phyloP scores from a whole-genome alignment of 2,797 vertebrate species.

The Mormyrus proboscirostris region DNA sequence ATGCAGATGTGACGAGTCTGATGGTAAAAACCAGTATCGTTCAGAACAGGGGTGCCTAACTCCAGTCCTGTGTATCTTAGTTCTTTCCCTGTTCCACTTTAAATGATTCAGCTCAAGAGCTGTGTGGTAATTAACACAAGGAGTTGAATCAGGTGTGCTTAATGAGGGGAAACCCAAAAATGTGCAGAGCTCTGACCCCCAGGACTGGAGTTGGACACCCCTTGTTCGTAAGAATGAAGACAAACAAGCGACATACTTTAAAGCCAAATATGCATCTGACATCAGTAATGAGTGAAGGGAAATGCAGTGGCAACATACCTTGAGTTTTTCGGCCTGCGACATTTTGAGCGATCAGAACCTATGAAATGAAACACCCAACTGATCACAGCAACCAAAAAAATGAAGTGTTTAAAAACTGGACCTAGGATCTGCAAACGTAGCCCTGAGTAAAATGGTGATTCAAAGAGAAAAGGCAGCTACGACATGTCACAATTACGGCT shows the following conservation, averaged over 20 bases:
- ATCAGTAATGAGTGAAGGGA: background rate
- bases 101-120: no score
- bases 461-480: background rate
- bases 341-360: slow-evolving; percentile 41
- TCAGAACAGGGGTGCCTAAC: background rate
- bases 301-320: slow-evolving; percentile 48
- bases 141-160: no score
- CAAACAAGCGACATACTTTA: background rate
- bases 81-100: no score
- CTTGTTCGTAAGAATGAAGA: background rate
- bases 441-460: background rate
- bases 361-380: background rate
- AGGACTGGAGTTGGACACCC: no score
- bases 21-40: background rate
- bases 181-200: no score
- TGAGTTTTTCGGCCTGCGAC: slow-evolving; percentile 72
- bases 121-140: no score
- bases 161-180: no score
- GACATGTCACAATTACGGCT: background rate
- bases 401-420: background rate
- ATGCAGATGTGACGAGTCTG: background rate
- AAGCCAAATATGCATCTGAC: background rate
- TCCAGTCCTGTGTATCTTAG: no score
- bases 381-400: background rate
- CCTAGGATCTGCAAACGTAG: background rate